A percentile compares a stretch with the other conserved stretches of the same genome.
Evolutionary conservation across 1,140 invertebrate species (phyloP).

Genomic region (Monochamus saltuarius): DNA sequence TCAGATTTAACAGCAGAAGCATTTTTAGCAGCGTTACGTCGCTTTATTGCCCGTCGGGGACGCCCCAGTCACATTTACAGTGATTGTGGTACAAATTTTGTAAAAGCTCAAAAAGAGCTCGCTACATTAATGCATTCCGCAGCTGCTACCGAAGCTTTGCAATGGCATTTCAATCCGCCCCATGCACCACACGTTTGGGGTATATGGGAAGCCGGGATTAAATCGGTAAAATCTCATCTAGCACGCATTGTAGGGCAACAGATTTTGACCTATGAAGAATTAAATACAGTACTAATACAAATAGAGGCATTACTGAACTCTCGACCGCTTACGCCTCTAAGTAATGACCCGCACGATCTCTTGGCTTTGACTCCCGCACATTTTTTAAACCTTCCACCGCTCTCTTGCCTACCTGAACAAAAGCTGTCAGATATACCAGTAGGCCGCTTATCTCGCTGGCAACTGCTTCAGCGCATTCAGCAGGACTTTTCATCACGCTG

Average conservation of each 20-base stretch:
- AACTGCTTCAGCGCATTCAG: slow-evolving; percentile 37
- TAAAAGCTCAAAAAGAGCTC: slow-evolving; percentile 25
- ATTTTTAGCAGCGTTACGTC: slow-evolving; percentile 40
- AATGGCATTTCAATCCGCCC: slow-evolving; percentile 19
- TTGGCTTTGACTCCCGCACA: slow-evolving; percentile 38
- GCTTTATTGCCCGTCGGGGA: slow-evolving; percentile 44
- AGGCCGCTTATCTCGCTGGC: slow-evolving; percentile 33
- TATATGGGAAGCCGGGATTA: slow-evolving; percentile 50
- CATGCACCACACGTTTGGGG: slow-evolving; percentile 49
- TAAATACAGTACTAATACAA: slow-evolving; percentile 38
- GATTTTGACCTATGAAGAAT: slow-evolving; percentile 39
- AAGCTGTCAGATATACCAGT: slow-evolving; percentile 9
- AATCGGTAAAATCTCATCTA: slow-evolving; percentile 48
- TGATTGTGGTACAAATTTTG: slow-evolving; percentile 42
- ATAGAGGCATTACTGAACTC: slow-evolving; percentile 44
- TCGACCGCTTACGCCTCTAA: slow-evolving; percentile 36
- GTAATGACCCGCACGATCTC: slow-evolving; percentile 42
- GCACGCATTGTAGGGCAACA: slow-evolving; percentile 33
- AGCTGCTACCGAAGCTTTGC: neutral
- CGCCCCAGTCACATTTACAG: slow-evolving; percentile 28
- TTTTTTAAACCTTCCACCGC: slow-evolving; percentile 37
- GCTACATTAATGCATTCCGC: slow-evolving; percentile 1
- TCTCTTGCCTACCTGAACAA: slow-evolving; percentile 31
- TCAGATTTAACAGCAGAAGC: slow-evolving; percentile 34
- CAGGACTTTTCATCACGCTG: slow-evolving; percentile 42